A percentile compares a stretch with the other conserved stretches of the same genome.
Evolutionary conservation across 2,797 vertebrate species (phyloP).

Genomic region (Adrianichthys oophorus): DNA sequence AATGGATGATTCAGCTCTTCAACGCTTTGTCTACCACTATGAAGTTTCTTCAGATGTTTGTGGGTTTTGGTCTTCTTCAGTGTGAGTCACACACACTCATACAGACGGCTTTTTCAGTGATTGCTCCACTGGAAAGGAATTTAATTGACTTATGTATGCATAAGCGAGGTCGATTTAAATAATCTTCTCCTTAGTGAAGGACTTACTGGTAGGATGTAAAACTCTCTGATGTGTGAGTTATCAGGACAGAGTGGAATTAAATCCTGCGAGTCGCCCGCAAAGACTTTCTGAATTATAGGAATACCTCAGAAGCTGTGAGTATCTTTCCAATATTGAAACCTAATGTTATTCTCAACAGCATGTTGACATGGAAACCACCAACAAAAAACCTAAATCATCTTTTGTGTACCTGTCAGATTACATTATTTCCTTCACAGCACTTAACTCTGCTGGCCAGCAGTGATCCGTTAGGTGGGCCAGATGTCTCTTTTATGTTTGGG

Average conservation of each 20-base stretch:
- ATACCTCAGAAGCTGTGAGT: slow-evolving; percentile 12
- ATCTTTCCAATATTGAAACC: slow-evolving; percentile 16
- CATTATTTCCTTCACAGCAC: slow-evolving; percentile 27
- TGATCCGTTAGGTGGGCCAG: slow-evolving; percentile 26
- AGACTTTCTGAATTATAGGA: slow-evolving; percentile 9
- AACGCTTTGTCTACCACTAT: no score
- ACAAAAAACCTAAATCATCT: slow-evolving; percentile 31
- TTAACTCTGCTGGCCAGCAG: background rate
- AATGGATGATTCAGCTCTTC: no score
- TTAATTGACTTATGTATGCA: slow-evolving; percentile 41
- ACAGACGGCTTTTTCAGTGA: background rate
- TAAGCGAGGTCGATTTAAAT: slow-evolving; percentile 40
- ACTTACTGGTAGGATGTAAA: slow-evolving; percentile 31
- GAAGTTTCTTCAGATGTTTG: no score
- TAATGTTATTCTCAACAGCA: slow-evolving; percentile 26
- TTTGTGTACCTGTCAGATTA: slow-evolving; percentile 47
- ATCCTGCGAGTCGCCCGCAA: slow-evolving; percentile 9
- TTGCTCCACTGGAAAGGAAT: slow-evolving; percentile 23
- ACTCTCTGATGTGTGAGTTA: slow-evolving; percentile 26
- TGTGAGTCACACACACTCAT: slow-evolving; percentile 15
- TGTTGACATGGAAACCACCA: slow-evolving; percentile 24
- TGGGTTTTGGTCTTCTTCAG: no score
- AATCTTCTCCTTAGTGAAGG: slow-evolving; percentile 38
- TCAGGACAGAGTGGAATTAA: slow-evolving; percentile 14
- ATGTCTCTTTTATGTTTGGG: slow-evolving; percentile 55